Evolutionary conservation across 2,797 vertebrate genomes (phyloP).

Genomic region (Microctenopoma steveboyesi): DNA sequence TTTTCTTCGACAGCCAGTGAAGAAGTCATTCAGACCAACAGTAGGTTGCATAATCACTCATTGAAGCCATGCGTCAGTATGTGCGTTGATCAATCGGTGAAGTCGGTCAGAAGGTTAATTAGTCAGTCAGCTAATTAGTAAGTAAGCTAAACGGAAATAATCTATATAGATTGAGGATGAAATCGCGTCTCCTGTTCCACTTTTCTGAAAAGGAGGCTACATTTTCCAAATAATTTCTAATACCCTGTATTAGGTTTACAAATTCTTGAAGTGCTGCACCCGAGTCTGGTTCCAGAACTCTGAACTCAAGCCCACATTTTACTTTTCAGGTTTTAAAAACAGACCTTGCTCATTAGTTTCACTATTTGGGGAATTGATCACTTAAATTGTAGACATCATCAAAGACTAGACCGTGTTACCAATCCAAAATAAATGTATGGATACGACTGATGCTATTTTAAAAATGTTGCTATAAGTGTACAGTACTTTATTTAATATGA

Average conservation of each 20-base stretch:
- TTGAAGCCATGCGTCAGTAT: constrained; percentile 33
- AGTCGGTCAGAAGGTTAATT: constrained; percentile 27
- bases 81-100: constrained; percentile 49
- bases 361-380: constrained; percentile 1
- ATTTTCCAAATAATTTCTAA: constrained; percentile 39
- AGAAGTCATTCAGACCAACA: constrained; percentile 36
- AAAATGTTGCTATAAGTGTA: background rate
- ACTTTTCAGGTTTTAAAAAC: constrained; percentile 9
- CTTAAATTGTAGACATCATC: background rate
- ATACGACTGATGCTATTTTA: background rate
- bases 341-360: constrained; percentile 15
- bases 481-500: no score
- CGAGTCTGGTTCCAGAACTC: constrained; percentile 13
- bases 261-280: constrained; percentile 22
- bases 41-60: constrained; percentile 41
- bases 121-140: constrained; percentile 23
- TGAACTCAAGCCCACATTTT: constrained; percentile 17
- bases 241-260: constrained; percentile 23
- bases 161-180: constrained; percentile 22
- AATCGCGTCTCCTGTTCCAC: constrained; percentile 25
- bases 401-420: no score
- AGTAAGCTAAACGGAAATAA: constrained; percentile 40
- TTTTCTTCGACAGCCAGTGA: constrained; percentile 30
- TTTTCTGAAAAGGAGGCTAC: background rate
- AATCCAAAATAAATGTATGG: background rate